A percentile compares a stretch with the other conserved stretches of the same genome.
Evolutionary conservation across 2,888 invertebrate genomes (phyloP).

Genomic region (Frankliniella intonsa): DNA sequence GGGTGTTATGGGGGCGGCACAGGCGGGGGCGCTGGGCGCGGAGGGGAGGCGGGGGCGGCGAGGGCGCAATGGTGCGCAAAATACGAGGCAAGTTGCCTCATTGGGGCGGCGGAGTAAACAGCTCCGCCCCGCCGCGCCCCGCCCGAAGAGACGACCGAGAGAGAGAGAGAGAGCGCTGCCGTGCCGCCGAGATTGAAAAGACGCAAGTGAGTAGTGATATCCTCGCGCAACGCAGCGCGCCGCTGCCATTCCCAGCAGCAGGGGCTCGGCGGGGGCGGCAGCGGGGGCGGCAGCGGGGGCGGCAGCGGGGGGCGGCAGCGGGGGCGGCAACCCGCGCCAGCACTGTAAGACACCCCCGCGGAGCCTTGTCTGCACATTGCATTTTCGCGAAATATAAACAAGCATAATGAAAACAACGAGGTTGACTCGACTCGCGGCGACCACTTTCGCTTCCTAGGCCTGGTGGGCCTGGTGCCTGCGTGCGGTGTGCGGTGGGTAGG

Average conservation of each 20-base stretch:
- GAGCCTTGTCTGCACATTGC: too few species aligned
- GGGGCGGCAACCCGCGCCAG: too few species aligned
- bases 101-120: slow-evolving; percentile 15
- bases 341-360: too few species aligned
- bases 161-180: background rate
- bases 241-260: background rate
- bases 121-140: background rate
- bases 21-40: background rate
- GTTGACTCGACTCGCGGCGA: too few species aligned
- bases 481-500: too few species aligned
- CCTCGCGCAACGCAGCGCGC: background rate
- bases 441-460: too few species aligned
- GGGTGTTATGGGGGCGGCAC: slow-evolving; percentile 7
- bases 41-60: background rate
- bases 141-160: background rate
- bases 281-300: too few species aligned
- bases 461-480: too few species aligned
- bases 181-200: slow-evolving; percentile 17
- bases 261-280: background rate
- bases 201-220: slow-evolving; percentile 4
- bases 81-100: slow-evolving; percentile 24
- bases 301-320: too few species aligned
- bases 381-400: too few species aligned
- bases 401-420: too few species aligned
- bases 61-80: slow-evolving; percentile 10